These are phyloP conservation scores for Otus sunia DNA, from an alignment of 2,113 vertebrate genomes.

Conservation along the genomic window DNA sequence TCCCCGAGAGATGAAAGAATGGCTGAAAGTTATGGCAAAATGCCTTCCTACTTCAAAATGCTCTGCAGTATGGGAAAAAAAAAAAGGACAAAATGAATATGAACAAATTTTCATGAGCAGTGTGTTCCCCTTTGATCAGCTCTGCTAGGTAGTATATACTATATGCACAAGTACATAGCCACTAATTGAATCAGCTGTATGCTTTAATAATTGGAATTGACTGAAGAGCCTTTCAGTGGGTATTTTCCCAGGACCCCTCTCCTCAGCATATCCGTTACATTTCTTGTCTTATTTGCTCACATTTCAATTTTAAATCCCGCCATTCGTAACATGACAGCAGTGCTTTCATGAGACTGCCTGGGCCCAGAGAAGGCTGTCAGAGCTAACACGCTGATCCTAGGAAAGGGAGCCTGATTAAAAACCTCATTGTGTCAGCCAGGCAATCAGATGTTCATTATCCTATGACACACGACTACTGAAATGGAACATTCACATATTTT, in stretches of 20 bases:
- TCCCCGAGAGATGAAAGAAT: background rate
- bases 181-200: slow-evolving; percentile 46
- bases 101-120: slow-evolving; percentile 32
- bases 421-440: slow-evolving; percentile 26
- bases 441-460: slow-evolving; percentile 74
- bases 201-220: slow-evolving; percentile 43
- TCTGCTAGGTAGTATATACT: slow-evolving; percentile 25
- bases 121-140: slow-evolving; percentile 41
- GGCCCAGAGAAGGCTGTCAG: slow-evolving; percentile 40
- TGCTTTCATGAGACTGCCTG: slow-evolving; percentile 33
- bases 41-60: slow-evolving; percentile 1
- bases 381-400: background rate
- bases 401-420: slow-evolving; percentile 63
- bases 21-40: slow-evolving; percentile 44
- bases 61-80: background rate
- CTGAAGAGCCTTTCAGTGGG: slow-evolving; percentile 27
- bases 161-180: background rate
- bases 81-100: slow-evolving; percentile 16
- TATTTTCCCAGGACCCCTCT: slow-evolving; percentile 54
- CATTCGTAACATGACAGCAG: slow-evolving; percentile 50
- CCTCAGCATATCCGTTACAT: background rate
- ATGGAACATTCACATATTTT: slow-evolving; percentile 71
- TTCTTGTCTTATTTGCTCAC: slow-evolving; percentile 63
- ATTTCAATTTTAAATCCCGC: slow-evolving; percentile 67
- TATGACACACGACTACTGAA: slow-evolving; percentile 54